Base-by-base conservation (phyloP, 2,113 vertebrate genomes). In the Takifugu bimaculatus region DNA sequence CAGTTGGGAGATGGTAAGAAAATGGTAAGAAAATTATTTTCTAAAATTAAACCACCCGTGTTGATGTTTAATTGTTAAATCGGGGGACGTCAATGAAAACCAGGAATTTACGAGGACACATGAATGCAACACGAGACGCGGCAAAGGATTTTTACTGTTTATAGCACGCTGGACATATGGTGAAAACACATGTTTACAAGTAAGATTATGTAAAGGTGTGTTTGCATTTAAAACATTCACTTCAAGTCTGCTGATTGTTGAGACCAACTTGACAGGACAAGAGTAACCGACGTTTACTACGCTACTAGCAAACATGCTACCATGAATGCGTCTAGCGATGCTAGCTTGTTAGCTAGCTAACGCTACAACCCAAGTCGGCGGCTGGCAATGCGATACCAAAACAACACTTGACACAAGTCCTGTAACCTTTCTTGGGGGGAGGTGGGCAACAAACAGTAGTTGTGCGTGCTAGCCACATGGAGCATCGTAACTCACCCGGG, bases 401-500 rank as follows among this genome's bases (percentile, higher is more conserved):
- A 20, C 47, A 7, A 29, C 39, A 47, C 4, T 29, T 63, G 60
- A 67, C 64, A 57, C n/a, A 50, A 26, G 28, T 39, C 12, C n/a
- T 12, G 56, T 4, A 47, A 25, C 2, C 26, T 25, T 3, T 52
- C 52, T 29, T 13, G 12, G 13, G 12, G 5, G 27, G 50, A 14
- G 48, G 47, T 56, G 7, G n/a, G 5, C 14, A 35, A n/a, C 3
- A 4, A 26, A 26, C 29, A 28, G 32, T 54, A 39, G 11, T 10
- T 39, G 7, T 48, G 56, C 29, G 26, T 50, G 50, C 39, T 48
- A 60, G 44, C 58, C 48, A 29, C 5, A 54, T 39, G 26, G 10
- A 14, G 54, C 32, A 25, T 2, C 44, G 53, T 25, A 51, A 89
- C 94, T 96, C 88, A 98, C 96, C 96, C 96, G 0, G 95, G 93